Conservation (phyloP, 2,113 vertebrate genomes). For the Elephas maximus region DNA sequence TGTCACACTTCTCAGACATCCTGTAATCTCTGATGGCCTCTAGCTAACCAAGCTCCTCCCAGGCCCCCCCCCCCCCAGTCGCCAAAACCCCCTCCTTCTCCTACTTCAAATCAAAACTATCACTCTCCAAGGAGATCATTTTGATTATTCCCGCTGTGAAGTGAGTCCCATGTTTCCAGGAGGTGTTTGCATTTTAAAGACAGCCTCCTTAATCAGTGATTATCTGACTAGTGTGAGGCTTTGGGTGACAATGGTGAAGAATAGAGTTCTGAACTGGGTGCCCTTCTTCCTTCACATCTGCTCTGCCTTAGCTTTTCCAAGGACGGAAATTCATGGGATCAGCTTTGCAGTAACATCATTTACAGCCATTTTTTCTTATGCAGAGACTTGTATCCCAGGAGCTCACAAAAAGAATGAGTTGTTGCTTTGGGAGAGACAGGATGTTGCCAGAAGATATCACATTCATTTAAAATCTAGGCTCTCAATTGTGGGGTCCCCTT, state of each 20-base stretch:
- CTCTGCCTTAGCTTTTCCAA: not conserved
- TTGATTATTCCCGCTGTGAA: not conserved
- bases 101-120: not conserved
- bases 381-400: not conserved
- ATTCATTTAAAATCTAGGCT: not conserved
- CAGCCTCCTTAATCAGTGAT: not conserved
- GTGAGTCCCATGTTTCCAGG: not conserved
- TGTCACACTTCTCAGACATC: not conserved
- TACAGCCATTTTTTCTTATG: not conserved
- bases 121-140: not conserved
- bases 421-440: not conserved
- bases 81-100: not conserved
- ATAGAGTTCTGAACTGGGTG: not conserved
- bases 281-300: not conserved
- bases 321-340: not conserved
- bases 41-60: not conserved
- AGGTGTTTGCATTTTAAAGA: not conserved
- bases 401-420: not conserved
- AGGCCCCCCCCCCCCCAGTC: not conserved
- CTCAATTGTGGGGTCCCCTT: not conserved
- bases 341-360: not conserved
- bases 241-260: not conserved
- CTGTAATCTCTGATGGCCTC: not conserved
- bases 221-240: not conserved
- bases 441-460: not conserved